Evolutionary conservation across 1,140 invertebrate genomes (phyloP).

Genomic region (Eurytemora carolleeae): DNA sequence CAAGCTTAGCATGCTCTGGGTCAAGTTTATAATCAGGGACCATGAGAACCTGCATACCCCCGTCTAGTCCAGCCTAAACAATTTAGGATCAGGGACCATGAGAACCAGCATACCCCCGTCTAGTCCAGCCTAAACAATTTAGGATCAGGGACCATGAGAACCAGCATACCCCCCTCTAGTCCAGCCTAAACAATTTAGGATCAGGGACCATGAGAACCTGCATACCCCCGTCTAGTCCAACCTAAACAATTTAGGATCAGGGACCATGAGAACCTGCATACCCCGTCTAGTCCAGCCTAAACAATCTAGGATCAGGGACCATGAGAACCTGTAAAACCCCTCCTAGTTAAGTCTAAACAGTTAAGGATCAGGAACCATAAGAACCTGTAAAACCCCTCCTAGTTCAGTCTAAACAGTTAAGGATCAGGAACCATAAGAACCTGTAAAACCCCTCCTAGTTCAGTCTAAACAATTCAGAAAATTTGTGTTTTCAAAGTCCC

Average conservation of each 20-base stretch:
- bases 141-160: neutral
- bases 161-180: neutral
- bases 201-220: neutral
- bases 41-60: neutral
- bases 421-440: too few species aligned
- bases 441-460: too few species aligned
- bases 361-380: too few species aligned
- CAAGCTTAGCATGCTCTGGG: neutral
- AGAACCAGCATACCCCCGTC: neutral
- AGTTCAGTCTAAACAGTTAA: too few species aligned
- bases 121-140: neutral
- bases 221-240: neutral
- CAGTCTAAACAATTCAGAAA: too few species aligned
- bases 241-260: too few species aligned
- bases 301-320: too few species aligned
- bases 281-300: neutral
- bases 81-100: neutral
- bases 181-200: neutral
- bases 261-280: too few species aligned
- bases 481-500: too few species aligned
- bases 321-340: too few species aligned
- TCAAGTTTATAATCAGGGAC: neutral
- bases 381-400: too few species aligned
- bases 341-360: too few species aligned
- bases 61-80: neutral